These are phyloP conservation scores for Campoplex capitator DNA, from an alignment of 2,888 invertebrate genomes.

Conservation along the genomic window DNA sequence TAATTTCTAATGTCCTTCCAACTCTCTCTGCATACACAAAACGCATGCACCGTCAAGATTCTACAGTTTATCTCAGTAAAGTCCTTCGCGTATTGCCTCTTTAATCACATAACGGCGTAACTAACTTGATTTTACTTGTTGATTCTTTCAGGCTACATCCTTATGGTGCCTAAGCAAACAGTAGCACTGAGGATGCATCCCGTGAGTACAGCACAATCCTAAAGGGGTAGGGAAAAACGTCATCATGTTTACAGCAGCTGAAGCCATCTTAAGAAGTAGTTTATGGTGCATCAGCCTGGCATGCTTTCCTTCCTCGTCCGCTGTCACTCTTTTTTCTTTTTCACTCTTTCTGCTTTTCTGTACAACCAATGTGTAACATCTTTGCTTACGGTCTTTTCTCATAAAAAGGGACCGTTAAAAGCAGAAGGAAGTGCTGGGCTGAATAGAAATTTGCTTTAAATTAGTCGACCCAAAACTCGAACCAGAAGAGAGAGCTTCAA, in stretches of 20 bases:
- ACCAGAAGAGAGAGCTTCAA: not conserved
- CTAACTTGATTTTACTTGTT: not conserved
- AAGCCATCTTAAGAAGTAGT: conserved; percentile 64
- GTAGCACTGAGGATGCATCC: conserved; percentile 23
- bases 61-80: not conserved
- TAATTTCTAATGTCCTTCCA: conserved; percentile 34
- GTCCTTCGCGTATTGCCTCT: not conserved
- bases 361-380: conserved; percentile 60
- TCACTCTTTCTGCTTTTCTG: conserved; percentile 40
- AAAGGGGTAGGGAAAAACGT: conserved; percentile 13
- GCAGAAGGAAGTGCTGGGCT: conserved; percentile 28
- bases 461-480: not conserved
- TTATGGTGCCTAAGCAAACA: not conserved
- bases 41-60: conserved; percentile 30
- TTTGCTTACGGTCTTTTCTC: conserved; percentile 55
- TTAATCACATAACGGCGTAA: not conserved
- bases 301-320: conserved; percentile 19
- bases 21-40: conserved; percentile 50
- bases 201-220: conserved; percentile 18
- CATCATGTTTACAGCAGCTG: conserved; percentile 46
- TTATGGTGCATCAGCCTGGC: conserved; percentile 73
- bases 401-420: conserved; percentile 58
- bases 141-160: conserved; percentile 19
- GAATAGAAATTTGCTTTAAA: not conserved
- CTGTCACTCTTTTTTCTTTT: conserved; percentile 31